Evolutionary conservation across 2,113 vertebrate genomes (phyloP), one percentile per base, ranked within the genome.

Genomic region (Phalacrocorax pelagicus): DNA sequence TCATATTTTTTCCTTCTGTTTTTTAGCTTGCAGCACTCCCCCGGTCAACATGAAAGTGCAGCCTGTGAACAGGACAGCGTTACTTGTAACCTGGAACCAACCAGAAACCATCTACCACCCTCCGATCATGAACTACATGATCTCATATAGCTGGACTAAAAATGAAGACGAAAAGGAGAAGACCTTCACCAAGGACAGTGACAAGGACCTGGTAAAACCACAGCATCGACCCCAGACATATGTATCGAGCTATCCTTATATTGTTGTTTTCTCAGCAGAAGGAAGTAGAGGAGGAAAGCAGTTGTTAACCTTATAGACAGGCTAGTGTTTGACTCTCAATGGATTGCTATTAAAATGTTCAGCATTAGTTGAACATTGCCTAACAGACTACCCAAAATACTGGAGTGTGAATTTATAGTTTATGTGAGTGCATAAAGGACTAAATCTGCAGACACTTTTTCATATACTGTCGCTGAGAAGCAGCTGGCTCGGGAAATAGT

Each of bases 121-220:
- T 5, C 99, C 99, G 3, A 99, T 99, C 97, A 98, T 99, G 96
- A 99, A 99, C 97, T 99, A 99, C 97, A 98, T 99, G 98, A 98
- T 99, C 95, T 99, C 99, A 63, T 99, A 99, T 94, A 99, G 99
- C 98, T 99, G 99, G 99, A 99, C 99, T 70, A 99, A 99, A 97
- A 99, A 99, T 5, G 99, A 99, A 61, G 99, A 99, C 13, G 99
- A 99, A 94, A 99, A 99, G 58, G 99, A 99, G 96, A 99, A 99
- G 97, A 99, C 99, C 1, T 99, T 99, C 87, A 98, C 99, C 18
- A 99, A 99, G 87, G 99, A 99, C 85, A 99, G 99, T 69, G 98
- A 99, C 97, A 99, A 99, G 96, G 99, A 99, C 95, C 98, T 99
- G 99, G 99, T 99, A 98, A 99, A 98, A 58, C 69, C 61, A 57